Base-by-base conservation (phyloP, 2,888 invertebrate genomes). In the Hyposoter didymator region DNA sequence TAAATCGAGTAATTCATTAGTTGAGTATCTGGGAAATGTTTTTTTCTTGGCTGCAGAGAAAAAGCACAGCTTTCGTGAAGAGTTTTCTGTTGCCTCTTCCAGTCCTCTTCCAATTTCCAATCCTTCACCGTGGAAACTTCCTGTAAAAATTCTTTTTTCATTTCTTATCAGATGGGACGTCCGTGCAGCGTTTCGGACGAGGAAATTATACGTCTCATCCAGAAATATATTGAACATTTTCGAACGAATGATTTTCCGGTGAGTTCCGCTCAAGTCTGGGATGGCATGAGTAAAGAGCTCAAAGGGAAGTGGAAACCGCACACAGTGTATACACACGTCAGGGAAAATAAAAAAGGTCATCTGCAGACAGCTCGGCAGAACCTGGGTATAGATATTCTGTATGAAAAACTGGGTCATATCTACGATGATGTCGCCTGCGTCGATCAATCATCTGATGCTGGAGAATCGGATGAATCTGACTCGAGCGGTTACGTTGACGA, bases 191-290 rank as follows among this genome's bases (percentile, higher is more conserved):
- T 22, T 55, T 12, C 55, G 22, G 22, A 59, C 14, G 62, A 73
- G 12, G 39, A 80, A 45, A 32, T 43, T 22, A 28, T 82, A 2
- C 6, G 19, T 17, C n/a, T 85, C 22, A 72, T 84, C 47, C 64
- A 86, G 43, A 81, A 84, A 32, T 86, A 78, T 17, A 87, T 87
- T 5, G n/a, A 84, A 45, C 47, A 70, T 55, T 86, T 85, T 39
- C 12, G 28, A 39, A 83, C 83, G 0, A 84, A 85, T 49, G 62
- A 84, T 52, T 85, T 86, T 32, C 86, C 84, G 12, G 39, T 80
- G 47, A 55, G 66, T 59, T 45, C 70, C 19, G 80, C 76, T 66
- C 35, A 22, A 75, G 14, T 84, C 7, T 86, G 86, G 81, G n/a
- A 73, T 49, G 22, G 79, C 35, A 87, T 87, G 84, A 86, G 87